Percentiles rank a stretch among this genome's conserved stretches.
phyloP scores from a whole-genome alignment of 1,140 invertebrate genomes.

The Camponotus vicinus region DNA sequence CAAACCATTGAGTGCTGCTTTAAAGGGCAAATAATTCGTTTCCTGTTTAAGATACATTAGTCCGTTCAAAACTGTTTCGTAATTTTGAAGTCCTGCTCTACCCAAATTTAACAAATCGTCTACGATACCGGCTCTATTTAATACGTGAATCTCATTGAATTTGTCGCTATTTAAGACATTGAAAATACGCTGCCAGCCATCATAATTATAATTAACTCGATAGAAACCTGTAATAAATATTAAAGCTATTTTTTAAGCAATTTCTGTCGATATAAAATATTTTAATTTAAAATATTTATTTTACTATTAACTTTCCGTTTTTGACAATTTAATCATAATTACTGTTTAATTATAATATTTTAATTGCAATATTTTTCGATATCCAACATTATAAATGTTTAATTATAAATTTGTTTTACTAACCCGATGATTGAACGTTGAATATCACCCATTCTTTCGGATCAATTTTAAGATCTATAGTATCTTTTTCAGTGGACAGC shows the following conservation, averaged over 20 bases:
- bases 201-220: constrained; percentile 92
- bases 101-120: constrained; percentile 91
- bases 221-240: constrained; percentile 89
- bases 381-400: background rate
- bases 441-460: constrained; percentile 89
- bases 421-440: constrained; percentile 90
- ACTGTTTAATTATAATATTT: background rate
- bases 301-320: background rate
- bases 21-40: constrained; percentile 87
- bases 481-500: constrained; percentile 73
- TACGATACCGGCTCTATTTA: constrained; percentile 93
- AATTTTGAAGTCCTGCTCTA: constrained; percentile 89
- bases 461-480: constrained; percentile 73
- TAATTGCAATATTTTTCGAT: background rate
- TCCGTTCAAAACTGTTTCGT: constrained; percentile 88
- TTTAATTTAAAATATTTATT: background rate
- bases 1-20: constrained; percentile 83
- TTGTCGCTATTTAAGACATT: constrained; percentile 85
- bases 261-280: background rate
- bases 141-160: constrained; percentile 87
- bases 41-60: constrained; percentile 86
- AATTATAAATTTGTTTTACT: constrained; percentile 39
- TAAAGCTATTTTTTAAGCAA: background rate
- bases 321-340: background rate
- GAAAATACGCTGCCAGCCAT: constrained; percentile 89